These are phyloP conservation scores for Antheraea yamamai DNA, from an alignment of 2,888 invertebrate species.

Conservation along the genomic window DNA sequence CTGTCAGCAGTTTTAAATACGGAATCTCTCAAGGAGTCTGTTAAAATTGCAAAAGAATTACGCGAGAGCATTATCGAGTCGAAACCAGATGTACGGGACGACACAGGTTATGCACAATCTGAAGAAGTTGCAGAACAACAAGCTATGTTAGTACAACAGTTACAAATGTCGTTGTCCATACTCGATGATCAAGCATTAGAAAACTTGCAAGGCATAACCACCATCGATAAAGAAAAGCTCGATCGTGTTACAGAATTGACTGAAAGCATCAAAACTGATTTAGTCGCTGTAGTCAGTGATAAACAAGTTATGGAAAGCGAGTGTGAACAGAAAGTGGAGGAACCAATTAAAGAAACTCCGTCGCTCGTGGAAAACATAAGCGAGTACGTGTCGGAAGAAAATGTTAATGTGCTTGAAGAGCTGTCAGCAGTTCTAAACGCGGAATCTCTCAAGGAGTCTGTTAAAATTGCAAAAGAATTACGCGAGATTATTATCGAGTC, in stretches of 20 bases:
- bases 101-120: too few species aligned
- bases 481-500: conserved; percentile 5
- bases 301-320: neutral
- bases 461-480: neutral
- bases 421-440: neutral
- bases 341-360: neutral
- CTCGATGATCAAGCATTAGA: neutral
- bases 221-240: neutral
- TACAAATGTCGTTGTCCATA: neutral
- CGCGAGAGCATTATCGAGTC: neutral
- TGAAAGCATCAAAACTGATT: too few species aligned
- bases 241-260: too few species aligned
- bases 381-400: neutral
- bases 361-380: neutral
- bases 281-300: too few species aligned
- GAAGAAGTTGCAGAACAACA: neutral
- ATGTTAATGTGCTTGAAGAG: neutral
- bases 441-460: neutral
- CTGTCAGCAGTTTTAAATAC: neutral
- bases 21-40: neutral
- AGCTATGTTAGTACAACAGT: neutral
- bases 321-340: neutral
- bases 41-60: neutral
- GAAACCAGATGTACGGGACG: too few species aligned
- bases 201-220: neutral